Base-by-base conservation (phyloP, 2,888 invertebrate genomes). In the Drosophila borborema region DNA sequence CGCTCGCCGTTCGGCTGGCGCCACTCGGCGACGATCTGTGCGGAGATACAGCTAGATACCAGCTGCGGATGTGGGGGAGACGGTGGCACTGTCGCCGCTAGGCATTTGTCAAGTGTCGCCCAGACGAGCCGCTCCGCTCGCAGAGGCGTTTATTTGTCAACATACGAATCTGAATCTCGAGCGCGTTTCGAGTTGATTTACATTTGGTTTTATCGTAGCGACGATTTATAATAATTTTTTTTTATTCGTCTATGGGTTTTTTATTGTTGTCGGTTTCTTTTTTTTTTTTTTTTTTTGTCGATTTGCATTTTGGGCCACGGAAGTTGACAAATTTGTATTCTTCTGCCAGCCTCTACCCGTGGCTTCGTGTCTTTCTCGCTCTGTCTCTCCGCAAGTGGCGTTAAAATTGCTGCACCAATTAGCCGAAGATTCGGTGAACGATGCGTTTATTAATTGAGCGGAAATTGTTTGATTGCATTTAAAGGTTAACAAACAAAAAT, bases 101-200 rank as follows among this genome's bases (percentile, higher is more conserved):
- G 69, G 74, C 86, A 84, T 87, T 87, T 85, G 88, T 85, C 86
- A 89, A 85, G 80, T 88, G 90, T 74, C 68, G 77, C 51, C 45
- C 59, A 23, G 23, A n/a, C 58, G 46, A 31, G 18, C 23, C 58
- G 45, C 58, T 45, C 23, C 58, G 45, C 58, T 45, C 58, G 85
- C 89, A 90, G 90, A 86, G 90, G 90, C 85, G 90, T 86, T 86
- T 90, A 88, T 84, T 83, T 84, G 83, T 89, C 83, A 84, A 89
- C 87, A 86, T 68, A 72, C 66, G 72, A 83, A 77, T 74, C 82
- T 80, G 72, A 83, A 77, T 74, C 82, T 80, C 72, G 89, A 84
- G 88, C 82, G 80, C 88, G 64, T 81, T 85, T 84, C 71, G 58
- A 77, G 70, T 74, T 74, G 88, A 89, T 89, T 89, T 89, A 87